phyloP scores from a whole-genome alignment of 2,797 vertebrate genomes.

The Melopsittacus undulatus region DNA sequence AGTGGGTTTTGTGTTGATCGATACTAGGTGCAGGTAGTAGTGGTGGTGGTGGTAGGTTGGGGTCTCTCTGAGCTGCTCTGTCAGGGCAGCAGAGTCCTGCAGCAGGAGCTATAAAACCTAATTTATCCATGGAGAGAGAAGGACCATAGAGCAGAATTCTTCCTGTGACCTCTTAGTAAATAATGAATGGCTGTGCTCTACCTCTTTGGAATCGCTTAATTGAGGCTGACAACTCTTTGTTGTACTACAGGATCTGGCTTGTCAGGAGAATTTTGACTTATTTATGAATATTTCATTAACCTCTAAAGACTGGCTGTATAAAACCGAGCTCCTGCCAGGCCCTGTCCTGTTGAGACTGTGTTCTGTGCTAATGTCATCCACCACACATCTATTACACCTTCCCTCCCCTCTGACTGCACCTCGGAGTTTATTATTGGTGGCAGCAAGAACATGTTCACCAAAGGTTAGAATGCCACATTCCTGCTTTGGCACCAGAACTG shows the following conservation, averaged over 20 bases:
- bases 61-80: not conserved
- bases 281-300: constrained; percentile 70
- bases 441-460: constrained; percentile 34
- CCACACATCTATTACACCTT: not conserved
- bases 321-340: constrained; percentile 31
- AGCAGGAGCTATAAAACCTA: not conserved
- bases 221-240: constrained; percentile 64
- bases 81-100: not conserved
- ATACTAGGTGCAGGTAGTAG: not conserved
- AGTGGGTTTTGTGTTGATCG: not conserved
- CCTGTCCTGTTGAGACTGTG: constrained; percentile 26
- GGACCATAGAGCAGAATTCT: constrained; percentile 32
- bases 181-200: constrained; percentile 47
- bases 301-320: constrained; percentile 50
- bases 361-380: constrained; percentile 2
- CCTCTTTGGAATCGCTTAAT: constrained; percentile 48
- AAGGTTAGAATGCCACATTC: constrained; percentile 50
- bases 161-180: constrained; percentile 52
- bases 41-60: not conserved
- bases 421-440: not conserved
- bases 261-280: constrained; percentile 64
- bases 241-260: constrained; percentile 66
- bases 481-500: not conserved
- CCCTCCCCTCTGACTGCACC: not conserved
- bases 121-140: not conserved